These are phyloP conservation scores for Xestia sexstrigata DNA, from an alignment of 2,888 invertebrate species.

Conservation along the genomic window DNA sequence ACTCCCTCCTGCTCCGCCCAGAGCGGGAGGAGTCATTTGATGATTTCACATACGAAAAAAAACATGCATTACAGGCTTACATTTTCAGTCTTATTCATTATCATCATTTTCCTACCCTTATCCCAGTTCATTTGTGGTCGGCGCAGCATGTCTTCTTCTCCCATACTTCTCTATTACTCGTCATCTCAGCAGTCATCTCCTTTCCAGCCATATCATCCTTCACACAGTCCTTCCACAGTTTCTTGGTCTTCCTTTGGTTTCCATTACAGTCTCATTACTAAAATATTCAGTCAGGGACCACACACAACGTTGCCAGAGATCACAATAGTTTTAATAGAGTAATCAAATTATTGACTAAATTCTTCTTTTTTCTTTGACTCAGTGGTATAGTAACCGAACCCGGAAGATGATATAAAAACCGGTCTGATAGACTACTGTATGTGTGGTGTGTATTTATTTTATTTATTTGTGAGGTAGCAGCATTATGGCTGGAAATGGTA, in stretches of 20 bases:
- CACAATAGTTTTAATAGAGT: constrained; percentile 1
- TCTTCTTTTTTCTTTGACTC: background rate
- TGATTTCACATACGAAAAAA: too few relatives aligned
- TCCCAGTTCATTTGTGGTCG: background rate
- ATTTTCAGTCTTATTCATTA: too few relatives aligned
- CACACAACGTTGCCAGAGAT: constrained; percentile 13
- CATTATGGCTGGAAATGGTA: constrained; percentile 78
- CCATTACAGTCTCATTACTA: background rate
- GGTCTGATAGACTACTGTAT: constrained; percentile 46
- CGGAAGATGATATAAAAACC: constrained; percentile 54
- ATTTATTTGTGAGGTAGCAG: constrained; percentile 67
- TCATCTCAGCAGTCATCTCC: background rate
- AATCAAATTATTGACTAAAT: constrained; percentile 16
- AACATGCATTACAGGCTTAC: too few relatives aligned
- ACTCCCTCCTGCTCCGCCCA: too few relatives aligned
- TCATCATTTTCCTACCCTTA: background rate
- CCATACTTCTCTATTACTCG: background rate
- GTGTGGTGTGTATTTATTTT: constrained; percentile 71
- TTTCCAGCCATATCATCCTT: background rate
- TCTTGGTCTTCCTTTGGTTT: background rate
- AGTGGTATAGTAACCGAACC: constrained; percentile 36
- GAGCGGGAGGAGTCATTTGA: too few relatives aligned
- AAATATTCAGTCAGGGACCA: constrained; percentile 28
- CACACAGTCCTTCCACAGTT: background rate
- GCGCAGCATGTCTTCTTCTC: background rate